phyloP scores from a whole-genome alignment of 2,797 vertebrate species.

The Cyclopterus lumpus region DNA sequence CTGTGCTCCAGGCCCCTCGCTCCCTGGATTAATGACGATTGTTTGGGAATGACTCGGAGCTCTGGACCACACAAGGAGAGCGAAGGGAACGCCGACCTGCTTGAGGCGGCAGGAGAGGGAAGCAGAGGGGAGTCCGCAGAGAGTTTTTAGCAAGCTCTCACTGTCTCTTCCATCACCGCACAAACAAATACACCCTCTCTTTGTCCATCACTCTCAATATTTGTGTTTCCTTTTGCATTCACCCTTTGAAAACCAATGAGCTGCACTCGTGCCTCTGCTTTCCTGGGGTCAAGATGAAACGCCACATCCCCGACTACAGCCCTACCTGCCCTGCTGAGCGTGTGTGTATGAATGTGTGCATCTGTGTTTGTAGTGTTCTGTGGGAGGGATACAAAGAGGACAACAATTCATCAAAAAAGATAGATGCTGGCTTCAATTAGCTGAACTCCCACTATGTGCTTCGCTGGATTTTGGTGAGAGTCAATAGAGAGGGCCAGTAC shows the following conservation, averaged over 20 bases:
- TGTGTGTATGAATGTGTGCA: neutral
- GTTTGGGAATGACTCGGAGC: constrained; percentile 83
- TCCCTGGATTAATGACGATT: constrained; percentile 83
- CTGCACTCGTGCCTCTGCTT: constrained; percentile 47
- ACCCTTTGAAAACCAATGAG: constrained; percentile 60
- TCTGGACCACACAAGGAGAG: constrained; percentile 84
- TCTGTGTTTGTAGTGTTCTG: constrained; percentile 37
- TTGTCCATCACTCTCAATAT: constrained; percentile 35
- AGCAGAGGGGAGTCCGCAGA: constrained; percentile 43
- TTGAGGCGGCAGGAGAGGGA: constrained; percentile 52
- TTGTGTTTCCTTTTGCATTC: constrained; percentile 49
- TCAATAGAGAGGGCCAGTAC: constrained; percentile 46
- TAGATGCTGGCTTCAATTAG: constrained; percentile 70
- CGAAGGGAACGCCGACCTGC: constrained; percentile 55
- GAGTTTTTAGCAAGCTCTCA: constrained; percentile 46
- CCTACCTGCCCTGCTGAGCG: constrained; percentile 53
- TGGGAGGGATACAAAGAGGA: constrained; percentile 58
- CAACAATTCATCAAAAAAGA: constrained; percentile 64
- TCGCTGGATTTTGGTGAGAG: constrained; percentile 37
- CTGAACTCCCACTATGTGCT: constrained; percentile 31
- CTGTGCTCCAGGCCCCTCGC: constrained; percentile 72
- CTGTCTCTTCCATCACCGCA: constrained; percentile 7
- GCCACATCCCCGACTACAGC: constrained; percentile 5
- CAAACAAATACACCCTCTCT: constrained; percentile 25
- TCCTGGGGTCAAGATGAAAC: constrained; percentile 57